A percentile compares a stretch with the other conserved stretches of the same genome.
Evolutionary conservation across 2,113 vertebrate species (phyloP).

Genomic region (Sterna hirundo): DNA sequence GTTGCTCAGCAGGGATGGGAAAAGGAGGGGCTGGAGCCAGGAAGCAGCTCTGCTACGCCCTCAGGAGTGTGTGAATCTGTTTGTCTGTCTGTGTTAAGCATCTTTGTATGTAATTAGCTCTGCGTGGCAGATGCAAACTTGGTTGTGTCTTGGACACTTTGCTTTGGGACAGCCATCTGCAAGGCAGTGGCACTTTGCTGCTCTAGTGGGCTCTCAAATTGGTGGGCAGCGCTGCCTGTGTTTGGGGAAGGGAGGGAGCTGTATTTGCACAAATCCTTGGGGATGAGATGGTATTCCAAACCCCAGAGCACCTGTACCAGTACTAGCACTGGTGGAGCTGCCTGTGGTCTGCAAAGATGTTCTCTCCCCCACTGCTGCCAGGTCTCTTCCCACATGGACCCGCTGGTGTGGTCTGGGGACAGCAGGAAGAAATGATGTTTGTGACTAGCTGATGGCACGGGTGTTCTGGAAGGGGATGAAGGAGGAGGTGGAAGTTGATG

Average conservation of each 20-base stretch:
- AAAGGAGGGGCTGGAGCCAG: neutral
- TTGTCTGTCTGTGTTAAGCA: neutral
- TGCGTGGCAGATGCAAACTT: rapidly evolving
- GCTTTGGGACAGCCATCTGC: neutral
- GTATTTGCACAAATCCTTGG: neutral
- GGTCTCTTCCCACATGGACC: neutral
- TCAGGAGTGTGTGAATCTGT: neutral
- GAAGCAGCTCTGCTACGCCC: neutral
- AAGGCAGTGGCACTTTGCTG: neutral
- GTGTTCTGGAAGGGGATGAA: neutral
- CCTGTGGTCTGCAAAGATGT: neutral
- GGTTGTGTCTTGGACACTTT: neutral
- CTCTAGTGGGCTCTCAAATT: rapidly evolving
- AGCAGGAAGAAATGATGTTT: neutral
- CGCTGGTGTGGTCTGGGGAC: neutral
- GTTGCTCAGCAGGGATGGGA: neutral
- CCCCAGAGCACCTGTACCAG: rapidly evolving
- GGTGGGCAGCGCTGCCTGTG: rapidly evolving
- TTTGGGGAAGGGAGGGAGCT: neutral
- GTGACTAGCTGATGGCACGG: neutral
- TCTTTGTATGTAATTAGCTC: neutral
- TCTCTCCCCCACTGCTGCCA: rapidly evolving
- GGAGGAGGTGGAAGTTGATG: neutral
- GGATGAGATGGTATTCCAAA: neutral
- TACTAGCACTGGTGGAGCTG: neutral